Conservation (phyloP, 2,113 vertebrate genomes). For the Neolamprologus devosi region DNA sequence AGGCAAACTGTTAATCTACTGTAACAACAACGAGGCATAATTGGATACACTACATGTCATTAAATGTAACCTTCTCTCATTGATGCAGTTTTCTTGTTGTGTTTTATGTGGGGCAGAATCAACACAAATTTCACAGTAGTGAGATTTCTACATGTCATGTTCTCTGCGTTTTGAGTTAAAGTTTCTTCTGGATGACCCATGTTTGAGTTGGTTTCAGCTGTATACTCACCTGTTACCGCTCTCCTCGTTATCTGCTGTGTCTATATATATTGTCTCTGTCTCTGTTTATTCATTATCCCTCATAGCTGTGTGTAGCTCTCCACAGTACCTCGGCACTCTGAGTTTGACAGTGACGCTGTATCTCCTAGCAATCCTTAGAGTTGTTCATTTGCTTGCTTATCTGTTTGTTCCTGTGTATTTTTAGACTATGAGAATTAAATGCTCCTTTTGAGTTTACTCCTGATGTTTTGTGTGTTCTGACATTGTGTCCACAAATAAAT, state of each 20-base stretch:
- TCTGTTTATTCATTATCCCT: not conserved
- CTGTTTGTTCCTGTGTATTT: not conserved
- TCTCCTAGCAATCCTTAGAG: not conserved
- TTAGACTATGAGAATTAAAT: not conserved
- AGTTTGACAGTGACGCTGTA: not conserved
- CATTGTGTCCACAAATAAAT: not conserved
- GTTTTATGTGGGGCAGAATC: not conserved
- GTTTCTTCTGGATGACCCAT: not conserved
- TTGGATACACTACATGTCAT: not conserved
- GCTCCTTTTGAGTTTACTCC: not conserved
- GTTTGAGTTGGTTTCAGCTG: not conserved
- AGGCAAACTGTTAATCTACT: not conserved
- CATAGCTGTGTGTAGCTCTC: not conserved
- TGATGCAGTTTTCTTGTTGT: not conserved
- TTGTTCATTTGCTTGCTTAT: fast-evolving
- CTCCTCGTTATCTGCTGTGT: not conserved
- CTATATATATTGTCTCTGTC: not conserved
- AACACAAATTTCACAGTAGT: not conserved
- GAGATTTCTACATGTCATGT: not conserved
- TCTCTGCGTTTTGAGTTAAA: not conserved
- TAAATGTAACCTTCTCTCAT: not conserved
- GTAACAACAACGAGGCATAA: not conserved
- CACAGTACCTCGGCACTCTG: not conserved
- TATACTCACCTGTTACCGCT: not conserved
- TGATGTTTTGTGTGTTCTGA: fast-evolving